A percentile compares a stretch with the other conserved stretches of the same genome.
phyloP scores from a whole-genome alignment of 2,113 vertebrate genomes.

The Phylloscopus trochiloides region DNA sequence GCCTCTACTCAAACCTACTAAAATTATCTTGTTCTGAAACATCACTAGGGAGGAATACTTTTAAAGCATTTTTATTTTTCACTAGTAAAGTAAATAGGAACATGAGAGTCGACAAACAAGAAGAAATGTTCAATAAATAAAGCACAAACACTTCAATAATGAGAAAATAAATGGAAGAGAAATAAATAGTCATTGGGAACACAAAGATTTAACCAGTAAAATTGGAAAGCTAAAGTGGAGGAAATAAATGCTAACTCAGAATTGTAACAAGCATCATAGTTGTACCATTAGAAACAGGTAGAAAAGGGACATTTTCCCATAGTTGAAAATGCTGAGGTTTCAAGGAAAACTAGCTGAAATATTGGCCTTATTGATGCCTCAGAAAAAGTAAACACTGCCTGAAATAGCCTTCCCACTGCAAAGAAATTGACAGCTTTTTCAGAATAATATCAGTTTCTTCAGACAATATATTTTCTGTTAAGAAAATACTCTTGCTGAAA shows the following conservation, averaged over 20 bases:
- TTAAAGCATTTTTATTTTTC: not conserved
- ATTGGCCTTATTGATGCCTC: not conserved
- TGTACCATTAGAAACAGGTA: not conserved
- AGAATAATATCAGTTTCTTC: not conserved
- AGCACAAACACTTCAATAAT: not conserved
- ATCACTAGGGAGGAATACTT: not conserved
- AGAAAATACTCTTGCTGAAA: not conserved
- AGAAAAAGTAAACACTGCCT: not conserved
- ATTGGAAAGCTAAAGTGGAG: not conserved
- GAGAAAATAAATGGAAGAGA: accelerated
- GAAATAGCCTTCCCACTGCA: not conserved
- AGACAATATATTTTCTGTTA: not conserved
- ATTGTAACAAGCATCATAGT: not conserved
- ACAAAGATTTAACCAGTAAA: not conserved
- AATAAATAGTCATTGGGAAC: not conserved
- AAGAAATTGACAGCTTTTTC: not conserved
- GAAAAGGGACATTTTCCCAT: not conserved
- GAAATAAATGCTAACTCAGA: not conserved
- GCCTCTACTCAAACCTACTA: not conserved
- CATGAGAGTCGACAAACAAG: not conserved
- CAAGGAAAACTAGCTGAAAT: not conserved
- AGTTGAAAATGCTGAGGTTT: not conserved
- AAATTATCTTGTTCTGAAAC: not conserved
- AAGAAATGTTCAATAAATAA: not conserved
- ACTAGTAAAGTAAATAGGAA: not conserved